Base-by-base conservation (phyloP, 2,797 vertebrate genomes). In the Emydoidea blandingii region DNA sequence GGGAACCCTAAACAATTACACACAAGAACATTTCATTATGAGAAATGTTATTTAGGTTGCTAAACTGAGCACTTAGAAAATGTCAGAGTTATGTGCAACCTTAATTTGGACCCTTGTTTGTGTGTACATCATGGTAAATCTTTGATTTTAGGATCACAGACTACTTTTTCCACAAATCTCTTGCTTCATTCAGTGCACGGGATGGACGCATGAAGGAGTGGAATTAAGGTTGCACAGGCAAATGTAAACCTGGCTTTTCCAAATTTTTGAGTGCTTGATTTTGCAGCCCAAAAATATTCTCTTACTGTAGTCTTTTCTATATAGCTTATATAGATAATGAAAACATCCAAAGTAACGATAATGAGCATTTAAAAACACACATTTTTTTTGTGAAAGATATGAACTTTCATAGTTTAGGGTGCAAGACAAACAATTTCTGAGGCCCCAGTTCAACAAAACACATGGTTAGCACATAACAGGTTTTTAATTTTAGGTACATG, bases 141-240 rank as follows among this genome's bases (percentile, higher is more conserved):
- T n/a, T 65, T 68, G 62, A n/a, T 68, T 68, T 3, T 12, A 41
- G 14, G 25, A 72, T 19, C 25, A 72, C 23, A 11, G 9, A 2
- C 23, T 56, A 16, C 1, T 59, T 21, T 14, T 7, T 41, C 16
- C 11, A 2, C 3, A 2, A 6, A 83, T 37, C 0, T 1, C 2
- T 25, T 8, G 1, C 8, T 44, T 50, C 62, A 8, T 56, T 86
- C 23, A 52, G 5, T 44, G 41, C 12, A 1, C 0, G 86, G 74
- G 44, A 44, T 27, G 41, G 81, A 49, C 5, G 1, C 11, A 49
- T 6, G 2, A 81, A 50, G 52, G 3, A 83, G 27, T 52, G 57
- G 5, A 80, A 54, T 44, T 79, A 88, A 83, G 34, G 29, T 44
- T 47, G 6, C 62, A 4, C 19, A 11, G 54, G 34, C 37, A 74